Evolutionary conservation across 2,113 vertebrate genomes (phyloP).

Genomic region (Calyptommatus sinebrachiatus): DNA sequence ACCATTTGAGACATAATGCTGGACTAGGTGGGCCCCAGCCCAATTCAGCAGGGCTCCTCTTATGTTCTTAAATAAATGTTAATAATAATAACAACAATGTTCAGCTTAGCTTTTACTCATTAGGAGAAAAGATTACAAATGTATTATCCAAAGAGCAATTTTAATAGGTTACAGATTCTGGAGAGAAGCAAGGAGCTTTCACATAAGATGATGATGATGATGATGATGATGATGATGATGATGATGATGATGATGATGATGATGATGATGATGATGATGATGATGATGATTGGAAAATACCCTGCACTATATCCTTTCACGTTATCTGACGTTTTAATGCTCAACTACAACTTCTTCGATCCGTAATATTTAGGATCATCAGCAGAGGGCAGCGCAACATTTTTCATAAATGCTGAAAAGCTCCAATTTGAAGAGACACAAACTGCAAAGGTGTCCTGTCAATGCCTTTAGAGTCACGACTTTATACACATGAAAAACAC

Average conservation of each 20-base stretch:
- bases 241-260: no score
- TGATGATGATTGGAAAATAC: not conserved
- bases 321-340: not conserved
- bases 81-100: no score
- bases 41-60: no score
- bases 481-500: slow-evolving; percentile 48
- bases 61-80: no score
- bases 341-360: not conserved
- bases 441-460: slow-evolving; percentile 29
- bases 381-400: slow-evolving; percentile 69
- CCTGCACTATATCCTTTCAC: not conserved
- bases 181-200: no score
- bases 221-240: no score
- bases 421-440: slow-evolving; percentile 1
- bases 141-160: not conserved
- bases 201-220: no score
- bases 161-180: no score
- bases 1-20: no score
- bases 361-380: slow-evolving; percentile 31
- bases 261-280: no score
- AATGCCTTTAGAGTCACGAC: slow-evolving; percentile 41
- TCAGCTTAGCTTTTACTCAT: no score
- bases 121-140: not conserved
- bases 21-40: no score
- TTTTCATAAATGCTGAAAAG: slow-evolving; percentile 40